phyloP scores from a whole-genome alignment of 2,888 invertebrate genomes.

The Drosophila limbata region DNA sequence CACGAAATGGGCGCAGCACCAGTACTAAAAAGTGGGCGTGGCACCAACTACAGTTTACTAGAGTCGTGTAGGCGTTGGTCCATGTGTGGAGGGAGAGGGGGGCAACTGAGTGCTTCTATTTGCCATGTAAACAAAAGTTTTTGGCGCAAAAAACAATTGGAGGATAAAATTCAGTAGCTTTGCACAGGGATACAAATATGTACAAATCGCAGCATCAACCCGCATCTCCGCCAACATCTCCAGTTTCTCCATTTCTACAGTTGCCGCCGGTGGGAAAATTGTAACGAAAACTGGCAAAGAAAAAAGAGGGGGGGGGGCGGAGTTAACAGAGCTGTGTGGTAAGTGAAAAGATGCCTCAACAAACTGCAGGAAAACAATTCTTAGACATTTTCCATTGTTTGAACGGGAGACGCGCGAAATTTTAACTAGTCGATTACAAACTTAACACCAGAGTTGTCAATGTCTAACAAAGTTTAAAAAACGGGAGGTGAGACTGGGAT shows the following conservation, averaged over 20 bases:
- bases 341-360: constrained; percentile 23
- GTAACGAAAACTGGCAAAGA: constrained; percentile 55
- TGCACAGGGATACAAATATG: constrained; percentile 42
- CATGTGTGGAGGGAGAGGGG: constrained; percentile 13
- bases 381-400: constrained; percentile 40
- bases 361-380: constrained; percentile 27
- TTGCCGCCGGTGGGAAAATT: constrained; percentile 43
- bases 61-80: constrained; percentile 33
- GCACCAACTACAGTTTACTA: constrained; percentile 52
- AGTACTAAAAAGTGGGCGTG: constrained; percentile 36
- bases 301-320: background rate
- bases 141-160: constrained; percentile 73
- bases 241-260: background rate
- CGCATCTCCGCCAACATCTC: constrained; percentile 57
- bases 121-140: constrained; percentile 79
- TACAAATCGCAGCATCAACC: constrained; percentile 52
- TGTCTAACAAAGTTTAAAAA: background rate
- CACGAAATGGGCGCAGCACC: constrained; percentile 14
- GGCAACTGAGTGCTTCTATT: constrained; percentile 52
- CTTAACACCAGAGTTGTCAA: constrained; percentile 33
- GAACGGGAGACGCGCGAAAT: constrained; percentile 50
- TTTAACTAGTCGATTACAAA: constrained; percentile 52
- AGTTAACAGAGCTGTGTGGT: constrained; percentile 6
- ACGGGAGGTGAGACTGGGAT: background rate
- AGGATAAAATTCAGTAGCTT: constrained; percentile 61